phyloP scores from a whole-genome alignment of 2,113 vertebrate genomes.

The Phrynosoma blainvillii region DNA sequence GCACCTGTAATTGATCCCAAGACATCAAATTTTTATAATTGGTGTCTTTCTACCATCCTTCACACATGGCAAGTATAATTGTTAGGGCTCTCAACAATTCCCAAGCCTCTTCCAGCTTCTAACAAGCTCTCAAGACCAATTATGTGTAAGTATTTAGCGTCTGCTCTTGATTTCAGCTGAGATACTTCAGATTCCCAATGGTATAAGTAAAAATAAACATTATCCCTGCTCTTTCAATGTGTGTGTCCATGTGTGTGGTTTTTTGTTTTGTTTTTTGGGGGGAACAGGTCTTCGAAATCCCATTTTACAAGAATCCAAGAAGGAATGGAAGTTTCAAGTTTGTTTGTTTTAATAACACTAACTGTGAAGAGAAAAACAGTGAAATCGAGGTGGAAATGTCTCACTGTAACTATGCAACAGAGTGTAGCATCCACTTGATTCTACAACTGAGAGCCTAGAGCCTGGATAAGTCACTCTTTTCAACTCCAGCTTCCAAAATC shows the following conservation, averaged over 20 bases:
- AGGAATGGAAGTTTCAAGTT: neutral
- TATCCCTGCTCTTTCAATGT: neutral
- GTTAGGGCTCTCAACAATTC: neutral
- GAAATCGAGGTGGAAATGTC: too few relatives aligned
- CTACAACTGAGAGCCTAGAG: too few relatives aligned
- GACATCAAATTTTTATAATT: neutral
- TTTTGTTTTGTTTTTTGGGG: neutral
- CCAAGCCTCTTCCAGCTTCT: neutral
- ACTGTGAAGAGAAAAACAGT: neutral
- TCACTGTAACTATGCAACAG: too few relatives aligned
- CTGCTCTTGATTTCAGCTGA: neutral
- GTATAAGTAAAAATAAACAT: neutral
- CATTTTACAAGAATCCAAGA: neutral
- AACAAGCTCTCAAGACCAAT: slow-evolving; percentile 15
- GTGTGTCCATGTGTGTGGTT: too few relatives aligned
- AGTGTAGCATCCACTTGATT: too few relatives aligned
- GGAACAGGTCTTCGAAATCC: neutral
- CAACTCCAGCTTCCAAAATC: too few relatives aligned
- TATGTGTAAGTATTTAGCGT: neutral
- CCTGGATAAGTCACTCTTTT: too few relatives aligned
- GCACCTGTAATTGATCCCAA: neutral
- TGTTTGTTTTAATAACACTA: neutral
- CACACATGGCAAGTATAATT: neutral
- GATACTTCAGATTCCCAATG: neutral
- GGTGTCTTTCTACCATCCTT: neutral